A percentile compares a stretch with the other conserved stretches of the same genome.
Evolutionary conservation across 2,113 vertebrate species (phyloP).

Genomic region (Notothenia coriiceps): DNA sequence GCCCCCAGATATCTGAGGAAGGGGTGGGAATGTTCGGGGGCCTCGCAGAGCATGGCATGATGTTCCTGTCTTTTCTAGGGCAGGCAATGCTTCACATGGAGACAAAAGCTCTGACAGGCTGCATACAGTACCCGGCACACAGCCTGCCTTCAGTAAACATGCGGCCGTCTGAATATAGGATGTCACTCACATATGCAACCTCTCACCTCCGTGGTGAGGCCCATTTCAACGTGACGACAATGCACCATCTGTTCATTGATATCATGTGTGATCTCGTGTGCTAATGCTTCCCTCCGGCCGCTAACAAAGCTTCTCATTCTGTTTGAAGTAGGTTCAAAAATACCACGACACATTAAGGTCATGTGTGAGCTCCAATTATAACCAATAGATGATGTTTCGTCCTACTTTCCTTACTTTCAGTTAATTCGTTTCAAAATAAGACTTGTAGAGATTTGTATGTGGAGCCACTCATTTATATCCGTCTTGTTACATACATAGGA

Average conservation of each 20-base stretch:
- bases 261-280: slow-evolving; percentile 10
- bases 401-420: neutral
- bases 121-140: neutral
- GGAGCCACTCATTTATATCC: too few species aligned
- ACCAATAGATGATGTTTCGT: neutral
- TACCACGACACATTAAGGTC: too few species aligned
- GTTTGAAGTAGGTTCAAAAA: too few species aligned
- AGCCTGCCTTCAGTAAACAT: slow-evolving; percentile 17
- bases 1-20: slow-evolving; percentile 9
- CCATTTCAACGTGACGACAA: slow-evolving; percentile 33
- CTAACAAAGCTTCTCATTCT: neutral
- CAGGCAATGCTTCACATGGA: slow-evolving; percentile 39
- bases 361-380: neutral
- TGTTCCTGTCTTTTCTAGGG: slow-evolving; percentile 45
- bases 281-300: neutral
- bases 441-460: too few species aligned
- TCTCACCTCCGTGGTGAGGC: slow-evolving; percentile 7
- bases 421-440: neutral
- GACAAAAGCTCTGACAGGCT: slow-evolving; percentile 16
- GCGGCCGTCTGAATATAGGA: slow-evolving; percentile 8
- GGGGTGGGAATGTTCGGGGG: slow-evolving; percentile 39
- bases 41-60: slow-evolving; percentile 9
- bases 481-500: too few species aligned
- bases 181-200: neutral
- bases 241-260: slow-evolving; percentile 45